Evolutionary conservation across 2,888 invertebrate species (phyloP).

Genomic region (Amphipyra berbera): DNA sequence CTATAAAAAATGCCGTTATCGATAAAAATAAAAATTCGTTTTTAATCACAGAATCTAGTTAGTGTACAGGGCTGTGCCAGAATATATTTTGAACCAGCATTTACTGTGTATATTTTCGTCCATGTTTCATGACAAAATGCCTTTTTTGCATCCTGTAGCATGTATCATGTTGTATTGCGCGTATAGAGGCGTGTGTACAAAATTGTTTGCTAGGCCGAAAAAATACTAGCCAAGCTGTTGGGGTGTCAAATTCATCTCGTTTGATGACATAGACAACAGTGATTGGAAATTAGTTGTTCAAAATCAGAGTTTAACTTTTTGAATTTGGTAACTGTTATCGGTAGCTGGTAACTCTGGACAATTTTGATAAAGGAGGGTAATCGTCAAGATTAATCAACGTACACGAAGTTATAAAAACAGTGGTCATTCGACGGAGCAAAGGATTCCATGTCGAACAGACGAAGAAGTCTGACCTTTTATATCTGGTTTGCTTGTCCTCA

Average conservation of each 20-base stretch:
- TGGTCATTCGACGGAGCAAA: too few species aligned
- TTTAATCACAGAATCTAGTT: slow-evolving; percentile 21
- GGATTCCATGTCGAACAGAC: too few species aligned
- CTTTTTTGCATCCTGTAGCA: slow-evolving; percentile 33
- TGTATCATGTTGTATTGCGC: slow-evolving; percentile 27
- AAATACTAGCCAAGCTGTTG: slow-evolving; percentile 6
- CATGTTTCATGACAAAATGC: slow-evolving; percentile 43
- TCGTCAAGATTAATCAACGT: too few species aligned
- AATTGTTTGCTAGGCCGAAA: slow-evolving; percentile 29
- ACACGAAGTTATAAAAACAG: too few species aligned
- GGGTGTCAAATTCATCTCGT: slow-evolving; percentile 17
- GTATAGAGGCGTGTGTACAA: slow-evolving; percentile 12
- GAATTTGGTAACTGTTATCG: too few species aligned
- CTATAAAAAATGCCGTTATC: too few species aligned
- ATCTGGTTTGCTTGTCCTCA: too few species aligned
- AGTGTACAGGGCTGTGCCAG: neutral
- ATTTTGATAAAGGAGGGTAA: too few species aligned
- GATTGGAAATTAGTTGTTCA: neutral
- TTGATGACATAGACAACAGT: slow-evolving; percentile 7
- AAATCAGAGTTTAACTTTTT: too few species aligned
- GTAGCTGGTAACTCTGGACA: too few species aligned
- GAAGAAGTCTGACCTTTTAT: too few species aligned
- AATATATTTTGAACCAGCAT: slow-evolving; percentile 22
- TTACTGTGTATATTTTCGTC: slow-evolving; percentile 29
- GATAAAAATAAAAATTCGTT: slow-evolving; percentile 13